Conservation (phyloP, 53 echinoderm and acorn worm species). For the Echinarachnius parma region DNA sequence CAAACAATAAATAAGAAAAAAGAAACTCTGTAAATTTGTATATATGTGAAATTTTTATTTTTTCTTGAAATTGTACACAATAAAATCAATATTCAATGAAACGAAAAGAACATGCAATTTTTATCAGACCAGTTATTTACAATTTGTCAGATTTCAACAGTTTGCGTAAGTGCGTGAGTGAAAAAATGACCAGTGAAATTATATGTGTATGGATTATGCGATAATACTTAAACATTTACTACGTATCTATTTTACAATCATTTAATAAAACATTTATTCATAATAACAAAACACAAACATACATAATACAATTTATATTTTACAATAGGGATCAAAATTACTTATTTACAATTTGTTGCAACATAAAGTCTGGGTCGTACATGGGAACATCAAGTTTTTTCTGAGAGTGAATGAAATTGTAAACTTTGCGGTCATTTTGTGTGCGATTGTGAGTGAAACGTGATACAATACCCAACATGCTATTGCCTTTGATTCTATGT, state of each 20-base stretch:
- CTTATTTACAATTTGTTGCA: not conserved
- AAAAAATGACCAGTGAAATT: too few relatives aligned
- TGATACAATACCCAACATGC: conserved; percentile 15
- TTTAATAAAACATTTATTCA: too few relatives aligned
- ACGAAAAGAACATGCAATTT: not conserved
- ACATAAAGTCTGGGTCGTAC: not conserved
- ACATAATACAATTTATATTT: too few relatives aligned
- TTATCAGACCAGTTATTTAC: too few relatives aligned
- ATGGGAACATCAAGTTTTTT: conserved; percentile 1
- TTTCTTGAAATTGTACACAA: conserved; percentile 3
- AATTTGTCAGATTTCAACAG: too few relatives aligned
- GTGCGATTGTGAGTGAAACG: not conserved
- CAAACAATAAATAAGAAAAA: not conserved
- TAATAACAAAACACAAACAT: too few relatives aligned
- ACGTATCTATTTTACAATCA: too few relatives aligned
- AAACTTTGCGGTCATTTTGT: conserved; percentile 26
- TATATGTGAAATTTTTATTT: not conserved
- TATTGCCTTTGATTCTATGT: conserved; percentile 9
- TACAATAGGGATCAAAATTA: not conserved
- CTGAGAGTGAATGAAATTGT: not conserved
- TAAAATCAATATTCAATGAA: not conserved
- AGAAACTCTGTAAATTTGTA: not conserved
- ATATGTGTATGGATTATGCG: too few relatives aligned
- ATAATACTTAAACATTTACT: too few relatives aligned
- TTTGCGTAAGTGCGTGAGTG: not conserved